phyloP scores from a whole-genome alignment of 2,888 invertebrate genomes.

The Meiosimyza platycephala region DNA sequence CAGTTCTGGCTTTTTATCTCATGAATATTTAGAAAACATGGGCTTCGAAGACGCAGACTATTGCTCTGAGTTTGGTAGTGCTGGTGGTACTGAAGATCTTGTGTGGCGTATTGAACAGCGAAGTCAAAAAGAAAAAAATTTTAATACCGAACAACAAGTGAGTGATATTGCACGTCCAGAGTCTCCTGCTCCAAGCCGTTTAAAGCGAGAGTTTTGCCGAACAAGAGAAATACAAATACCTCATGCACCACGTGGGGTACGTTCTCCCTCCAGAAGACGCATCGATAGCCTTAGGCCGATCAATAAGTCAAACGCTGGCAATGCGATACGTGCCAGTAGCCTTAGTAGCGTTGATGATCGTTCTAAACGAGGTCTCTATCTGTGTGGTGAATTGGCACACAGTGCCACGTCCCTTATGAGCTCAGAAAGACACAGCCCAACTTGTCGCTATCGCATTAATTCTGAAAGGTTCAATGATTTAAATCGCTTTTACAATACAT shows the following conservation, averaged over 20 bases:
- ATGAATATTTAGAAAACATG: conserved; percentile 1
- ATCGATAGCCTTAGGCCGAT: conserved; percentile 69
- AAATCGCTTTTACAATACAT: conserved; percentile 84
- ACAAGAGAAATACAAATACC: conserved; percentile 66
- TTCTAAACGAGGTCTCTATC: conserved; percentile 56
- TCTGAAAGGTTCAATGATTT: conserved; percentile 87
- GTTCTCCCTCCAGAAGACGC: conserved; percentile 76
- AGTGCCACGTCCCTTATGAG: conserved; percentile 69
- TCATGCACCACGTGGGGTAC: conserved; percentile 65
- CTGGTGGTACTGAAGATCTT: conserved; percentile 65
- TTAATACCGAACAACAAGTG: conserved; percentile 19
- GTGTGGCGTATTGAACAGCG: conserved; percentile 68
- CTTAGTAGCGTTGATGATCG: conserved; percentile 73
- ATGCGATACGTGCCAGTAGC: conserved; percentile 73
- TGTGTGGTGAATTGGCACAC: conserved; percentile 61
- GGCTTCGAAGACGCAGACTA: conserved; percentile 26
- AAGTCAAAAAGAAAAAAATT: conserved; percentile 73
- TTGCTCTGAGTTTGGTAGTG: conserved; percentile 57
- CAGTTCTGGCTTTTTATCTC: background rate
- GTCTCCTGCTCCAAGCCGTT: conserved; percentile 10
- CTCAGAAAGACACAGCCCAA: conserved; percentile 62
- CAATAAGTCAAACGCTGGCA: conserved; percentile 59
- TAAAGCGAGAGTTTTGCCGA: conserved; percentile 54
- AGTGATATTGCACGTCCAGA: conserved; percentile 44
- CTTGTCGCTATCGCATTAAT: conserved; percentile 58